Percentiles rank a stretch among this genome's conserved stretches.
These are phyloP conservation scores for Tuberolachnus salignus DNA, from an alignment of 2,888 invertebrate genomes.

Conservation along the genomic window DNA sequence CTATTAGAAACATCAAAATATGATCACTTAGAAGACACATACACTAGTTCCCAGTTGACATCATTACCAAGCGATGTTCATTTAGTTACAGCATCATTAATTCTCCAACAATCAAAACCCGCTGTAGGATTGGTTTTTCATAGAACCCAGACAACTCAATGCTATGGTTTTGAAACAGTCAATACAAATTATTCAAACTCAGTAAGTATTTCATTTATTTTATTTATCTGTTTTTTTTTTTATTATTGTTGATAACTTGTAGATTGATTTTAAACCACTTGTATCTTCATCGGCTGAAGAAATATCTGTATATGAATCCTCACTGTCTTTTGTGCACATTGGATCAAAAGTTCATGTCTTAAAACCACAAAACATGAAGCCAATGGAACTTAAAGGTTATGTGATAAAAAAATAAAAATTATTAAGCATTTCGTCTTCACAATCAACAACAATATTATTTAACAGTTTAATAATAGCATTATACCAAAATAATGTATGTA, in stretches of 20 bases:
- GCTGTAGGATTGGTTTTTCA: conserved; percentile 44
- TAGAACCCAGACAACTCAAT: conserved; percentile 36
- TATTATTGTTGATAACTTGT: background rate
- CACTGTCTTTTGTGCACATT: conserved; percentile 45
- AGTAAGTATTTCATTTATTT: background rate
- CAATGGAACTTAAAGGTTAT: conserved; percentile 51
- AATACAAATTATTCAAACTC: background rate
- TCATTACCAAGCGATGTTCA: conserved; percentile 34
- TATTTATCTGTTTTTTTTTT: background rate
- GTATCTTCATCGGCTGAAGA: conserved; percentile 2
- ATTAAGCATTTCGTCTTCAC: too few species aligned
- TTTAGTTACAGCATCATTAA: conserved; percentile 40
- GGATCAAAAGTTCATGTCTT: conserved; percentile 38
- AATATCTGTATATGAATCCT: conserved; percentile 41
- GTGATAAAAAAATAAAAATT: conserved; percentile 8
- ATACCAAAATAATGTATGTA: too few species aligned
- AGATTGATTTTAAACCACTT: conserved; percentile 39
- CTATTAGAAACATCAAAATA: conserved; percentile 24
- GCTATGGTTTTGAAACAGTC: conserved; percentile 22
- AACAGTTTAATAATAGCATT: too few species aligned
- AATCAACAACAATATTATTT: too few species aligned
- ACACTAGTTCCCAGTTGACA: conserved; percentile 8
- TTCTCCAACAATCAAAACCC: conserved; percentile 18
- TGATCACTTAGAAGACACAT: conserved; percentile 12
- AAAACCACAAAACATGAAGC: conserved; percentile 41